Base-by-base conservation (phyloP, 2,113 vertebrate genomes). In the Nesoenas mayeri region DNA sequence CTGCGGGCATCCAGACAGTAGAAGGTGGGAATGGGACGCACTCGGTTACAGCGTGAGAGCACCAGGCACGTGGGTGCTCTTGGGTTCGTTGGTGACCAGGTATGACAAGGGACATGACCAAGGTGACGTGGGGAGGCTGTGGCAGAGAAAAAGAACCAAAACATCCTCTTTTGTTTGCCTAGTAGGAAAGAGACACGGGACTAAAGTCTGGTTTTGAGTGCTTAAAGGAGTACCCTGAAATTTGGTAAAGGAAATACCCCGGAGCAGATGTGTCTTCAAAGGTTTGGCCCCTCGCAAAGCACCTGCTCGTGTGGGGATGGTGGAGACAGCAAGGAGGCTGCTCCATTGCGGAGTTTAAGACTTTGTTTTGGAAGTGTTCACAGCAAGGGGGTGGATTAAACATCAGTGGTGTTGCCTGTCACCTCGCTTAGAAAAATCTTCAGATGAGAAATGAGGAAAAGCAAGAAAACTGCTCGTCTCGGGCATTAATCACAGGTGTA, bases 11-110 rank as follows among this genome's bases (percentile, higher is more conserved):
- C 66, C 54, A 11, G 51, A 72, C 51, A 9, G 7, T 10, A 44
- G 60, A 72, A 71, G 91, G 53, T 62, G 71, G 85, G 81, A 32
- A 47, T 11, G 7, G 48, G 73, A 57, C 54, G 38, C 1, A 19
- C 32, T 40, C 50, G 61, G 82, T 31, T 57, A 15, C 38, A 57
- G 29, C 1, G 0, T 10, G 53, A 47, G 82, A 47, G 53, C 65
- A 85, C n/a, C 70, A 3, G 25, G 31, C 5, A 1, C 2, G 5
- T 21, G 70, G 38, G n/a, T 31, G 58, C 57, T 53, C 32, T 47
- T 16, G 1, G 64, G 42, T 8, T 67, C 64, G 1, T 0, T 19
- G 2, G 10, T n/a, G 44, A 22, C 40, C 26, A 2, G 0, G 0
- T 16, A 5, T 8, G 38, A 22, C 26, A 12, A 51, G 72, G 25